Percentiles rank a stretch among this genome's conserved stretches.
Conservation (phyloP, 2,113 vertebrate genomes). For the Catharus bicknelli region DNA sequence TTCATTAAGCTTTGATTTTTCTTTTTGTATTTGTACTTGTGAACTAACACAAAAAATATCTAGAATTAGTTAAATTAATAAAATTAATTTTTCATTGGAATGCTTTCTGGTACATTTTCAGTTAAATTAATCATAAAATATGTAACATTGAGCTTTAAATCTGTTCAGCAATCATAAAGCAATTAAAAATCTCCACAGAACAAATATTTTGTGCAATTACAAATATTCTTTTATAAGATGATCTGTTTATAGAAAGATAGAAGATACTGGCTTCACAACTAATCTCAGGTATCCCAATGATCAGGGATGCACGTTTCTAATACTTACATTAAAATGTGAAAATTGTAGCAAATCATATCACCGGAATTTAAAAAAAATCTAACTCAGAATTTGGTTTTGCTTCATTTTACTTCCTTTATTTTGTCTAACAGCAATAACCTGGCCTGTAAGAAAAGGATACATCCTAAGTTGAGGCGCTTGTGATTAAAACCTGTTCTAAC, state of each 20-base stretch:
- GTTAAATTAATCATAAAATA: slow-evolving; percentile 47
- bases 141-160: neutral
- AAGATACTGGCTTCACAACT: neutral
- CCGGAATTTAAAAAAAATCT: neutral
- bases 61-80: neutral
- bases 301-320: neutral
- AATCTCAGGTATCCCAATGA: neutral
- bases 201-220: neutral
- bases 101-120: neutral
- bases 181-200: neutral
- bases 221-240: neutral
- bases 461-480: neutral
- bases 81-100: slow-evolving; percentile 18
- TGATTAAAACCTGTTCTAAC: neutral
- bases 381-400: neutral
- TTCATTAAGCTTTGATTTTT: neutral
- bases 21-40: neutral
- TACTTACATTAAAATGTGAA: neutral
- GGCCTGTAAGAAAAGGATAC: neutral
- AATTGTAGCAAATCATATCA: neutral
- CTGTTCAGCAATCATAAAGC: neutral
- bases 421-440: neutral
- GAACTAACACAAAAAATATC: slow-evolving; percentile 28
- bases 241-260: neutral
- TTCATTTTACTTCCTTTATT: neutral